These are phyloP conservation scores for Ceyx melanurus DNA, from an alignment of 2,113 vertebrate species.

Conservation along the genomic window DNA sequence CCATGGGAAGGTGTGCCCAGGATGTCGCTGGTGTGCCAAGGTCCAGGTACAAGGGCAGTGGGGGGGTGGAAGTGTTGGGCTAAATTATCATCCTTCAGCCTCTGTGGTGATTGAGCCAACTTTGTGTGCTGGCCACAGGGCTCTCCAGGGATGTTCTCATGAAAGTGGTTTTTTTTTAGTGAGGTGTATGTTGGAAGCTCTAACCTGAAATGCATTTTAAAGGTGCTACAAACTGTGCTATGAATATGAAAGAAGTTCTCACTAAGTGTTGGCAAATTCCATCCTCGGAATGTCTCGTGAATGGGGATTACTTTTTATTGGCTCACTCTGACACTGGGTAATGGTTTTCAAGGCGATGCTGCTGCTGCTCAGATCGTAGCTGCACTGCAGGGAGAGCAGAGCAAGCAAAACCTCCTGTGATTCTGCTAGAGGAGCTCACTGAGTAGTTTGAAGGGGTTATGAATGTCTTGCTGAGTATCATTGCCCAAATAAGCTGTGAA, in stretches of 20 bases:
- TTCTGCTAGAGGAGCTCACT: not conserved
- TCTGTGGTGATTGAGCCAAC: not conserved
- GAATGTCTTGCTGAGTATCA: not conserved
- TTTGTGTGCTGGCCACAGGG: rapidly evolving
- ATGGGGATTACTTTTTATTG: not conserved
- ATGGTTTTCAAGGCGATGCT: not conserved
- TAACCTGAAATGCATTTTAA: not conserved
- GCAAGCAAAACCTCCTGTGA: no score
- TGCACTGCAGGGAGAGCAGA: not conserved
- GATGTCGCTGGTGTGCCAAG: rapidly evolving
- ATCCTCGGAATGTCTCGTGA: no score
- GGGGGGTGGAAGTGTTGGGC: no score
- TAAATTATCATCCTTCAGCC: rapidly evolving
- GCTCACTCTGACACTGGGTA: rapidly evolving
- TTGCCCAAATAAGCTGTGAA: not conserved
- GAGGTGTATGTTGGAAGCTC: not conserved
- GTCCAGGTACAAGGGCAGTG: rapidly evolving
- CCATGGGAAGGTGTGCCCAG: rapidly evolving
- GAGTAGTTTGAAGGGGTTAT: rapidly evolving
- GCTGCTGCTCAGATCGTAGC: not conserved
- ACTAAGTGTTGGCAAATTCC: not conserved
- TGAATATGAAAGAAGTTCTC: not conserved
- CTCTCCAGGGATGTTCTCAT: rapidly evolving
- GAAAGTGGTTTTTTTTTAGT: rapidly evolving
- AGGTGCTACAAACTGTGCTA: not conserved